A percentile compares a stretch with the other conserved stretches of the same genome.
phyloP scores from a whole-genome alignment of 2,113 vertebrate genomes.

The Orientallactaga bullata region DNA sequence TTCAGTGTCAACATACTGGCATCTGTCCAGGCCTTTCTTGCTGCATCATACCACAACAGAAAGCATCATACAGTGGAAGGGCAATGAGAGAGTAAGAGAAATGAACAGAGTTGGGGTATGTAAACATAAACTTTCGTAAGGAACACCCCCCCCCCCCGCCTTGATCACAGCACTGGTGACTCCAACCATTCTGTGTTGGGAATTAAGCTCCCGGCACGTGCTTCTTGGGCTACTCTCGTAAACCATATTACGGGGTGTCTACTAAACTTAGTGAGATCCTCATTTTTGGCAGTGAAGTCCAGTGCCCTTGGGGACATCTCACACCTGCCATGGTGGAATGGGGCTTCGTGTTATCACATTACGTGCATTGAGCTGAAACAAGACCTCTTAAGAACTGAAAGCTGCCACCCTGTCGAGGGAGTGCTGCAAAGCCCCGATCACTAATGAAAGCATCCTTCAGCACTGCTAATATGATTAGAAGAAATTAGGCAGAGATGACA shows the following conservation, averaged over 20 bases:
- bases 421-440: slow-evolving; percentile 61
- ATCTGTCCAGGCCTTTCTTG: neutral
- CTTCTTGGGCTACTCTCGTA: neutral
- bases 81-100: neutral
- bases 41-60: neutral
- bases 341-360: neutral
- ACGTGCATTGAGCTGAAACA: slow-evolving; percentile 31
- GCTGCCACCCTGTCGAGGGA: slow-evolving; percentile 50
- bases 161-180: neutral
- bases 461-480: slow-evolving; percentile 78
- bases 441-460: slow-evolving; percentile 80
- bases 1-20: neutral
- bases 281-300: neutral
- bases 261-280: neutral
- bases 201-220: neutral
- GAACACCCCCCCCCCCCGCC: too few relatives aligned
- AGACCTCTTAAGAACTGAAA: slow-evolving; percentile 62
- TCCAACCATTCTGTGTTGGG: neutral
- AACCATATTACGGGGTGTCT: neutral
- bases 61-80: neutral
- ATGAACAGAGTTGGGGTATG: neutral
- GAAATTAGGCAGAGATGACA: slow-evolving; percentile 78
- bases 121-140: neutral
- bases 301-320: neutral
- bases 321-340: neutral